Evolutionary conservation across 1,140 invertebrate genomes (phyloP).

Genomic region (Macrosteles quadrilineatus): DNA sequence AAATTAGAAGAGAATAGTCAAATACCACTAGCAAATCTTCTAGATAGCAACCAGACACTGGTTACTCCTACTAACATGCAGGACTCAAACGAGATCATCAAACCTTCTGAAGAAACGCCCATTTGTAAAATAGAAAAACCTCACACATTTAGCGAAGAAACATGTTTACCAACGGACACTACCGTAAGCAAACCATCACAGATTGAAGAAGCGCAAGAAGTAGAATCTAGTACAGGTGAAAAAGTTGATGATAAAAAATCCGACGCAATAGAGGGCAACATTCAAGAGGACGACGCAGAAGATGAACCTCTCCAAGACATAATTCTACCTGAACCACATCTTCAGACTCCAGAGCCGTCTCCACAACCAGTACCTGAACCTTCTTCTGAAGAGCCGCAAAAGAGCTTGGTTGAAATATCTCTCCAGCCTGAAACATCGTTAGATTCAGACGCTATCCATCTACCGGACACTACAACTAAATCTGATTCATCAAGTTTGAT

Average conservation of each 20-base stretch:
- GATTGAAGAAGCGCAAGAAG: too few relatives aligned
- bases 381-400: neutral
- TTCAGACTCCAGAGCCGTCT: conserved; percentile 7
- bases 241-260: neutral
- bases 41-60: too few relatives aligned
- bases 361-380: conserved; percentile 11
- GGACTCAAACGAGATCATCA: too few relatives aligned
- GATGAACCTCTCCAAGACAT: neutral
- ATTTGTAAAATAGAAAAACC: too few relatives aligned
- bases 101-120: too few relatives aligned
- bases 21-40: too few relatives aligned
- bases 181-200: too few relatives aligned
- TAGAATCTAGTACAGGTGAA: too few relatives aligned
- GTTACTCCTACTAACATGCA: too few relatives aligned
- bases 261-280: neutral
- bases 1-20: too few relatives aligned
- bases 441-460: conserved; percentile 14
- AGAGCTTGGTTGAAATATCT: neutral
- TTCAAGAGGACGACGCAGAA: neutral
- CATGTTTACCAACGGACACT: too few relatives aligned
- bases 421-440: conserved; percentile 4
- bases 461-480: conserved; percentile 11
- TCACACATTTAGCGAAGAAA: too few relatives aligned
- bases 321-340: conserved; percentile 6
- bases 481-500: conserved; percentile 2